Percentiles rank a stretch among this genome's conserved stretches.
phyloP scores from a whole-genome alignment of 2,797 vertebrate species.

The Setipinna tenuifilis region DNA sequence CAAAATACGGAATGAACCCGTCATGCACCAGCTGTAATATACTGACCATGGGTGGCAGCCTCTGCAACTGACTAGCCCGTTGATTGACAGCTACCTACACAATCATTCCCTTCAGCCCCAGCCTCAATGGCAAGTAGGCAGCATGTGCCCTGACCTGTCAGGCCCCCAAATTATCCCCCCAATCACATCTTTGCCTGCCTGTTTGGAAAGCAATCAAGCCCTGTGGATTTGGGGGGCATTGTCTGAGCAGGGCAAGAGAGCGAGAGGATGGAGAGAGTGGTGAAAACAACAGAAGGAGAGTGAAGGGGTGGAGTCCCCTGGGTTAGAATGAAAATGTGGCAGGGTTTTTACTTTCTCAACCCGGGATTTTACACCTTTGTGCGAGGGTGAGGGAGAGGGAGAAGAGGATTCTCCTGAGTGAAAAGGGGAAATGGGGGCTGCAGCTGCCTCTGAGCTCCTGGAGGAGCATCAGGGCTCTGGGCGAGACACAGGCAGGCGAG shows the following conservation, averaged over 20 bases:
- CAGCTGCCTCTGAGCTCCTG: neutral
- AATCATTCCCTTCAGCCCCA: neutral
- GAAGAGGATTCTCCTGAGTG: neutral
- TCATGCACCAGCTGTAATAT: neutral
- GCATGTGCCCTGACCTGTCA: neutral
- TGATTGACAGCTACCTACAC: neutral
- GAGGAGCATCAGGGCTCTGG: neutral
- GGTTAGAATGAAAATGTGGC: too few species aligned
- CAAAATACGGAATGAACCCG: neutral
- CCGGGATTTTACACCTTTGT: too few species aligned
- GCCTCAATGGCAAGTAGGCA: neutral
- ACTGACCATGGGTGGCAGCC: neutral
- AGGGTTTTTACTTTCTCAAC: too few species aligned
- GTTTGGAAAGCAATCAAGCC: conserved; percentile 15
- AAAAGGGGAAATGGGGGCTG: neutral
- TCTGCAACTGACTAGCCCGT: neutral
- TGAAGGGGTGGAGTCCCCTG: neutral
- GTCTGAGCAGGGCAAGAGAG: neutral
- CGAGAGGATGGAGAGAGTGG: neutral
- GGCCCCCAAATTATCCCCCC: conserved; percentile 17
- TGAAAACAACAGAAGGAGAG: neutral
- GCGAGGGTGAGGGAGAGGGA: neutral
- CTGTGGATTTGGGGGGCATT: neutral
- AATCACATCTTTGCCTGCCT: conserved; percentile 3
- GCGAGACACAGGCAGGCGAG: neutral